Base-by-base conservation (phyloP, 2,888 invertebrate species). In the Drosophila trichaetosa region DNA sequence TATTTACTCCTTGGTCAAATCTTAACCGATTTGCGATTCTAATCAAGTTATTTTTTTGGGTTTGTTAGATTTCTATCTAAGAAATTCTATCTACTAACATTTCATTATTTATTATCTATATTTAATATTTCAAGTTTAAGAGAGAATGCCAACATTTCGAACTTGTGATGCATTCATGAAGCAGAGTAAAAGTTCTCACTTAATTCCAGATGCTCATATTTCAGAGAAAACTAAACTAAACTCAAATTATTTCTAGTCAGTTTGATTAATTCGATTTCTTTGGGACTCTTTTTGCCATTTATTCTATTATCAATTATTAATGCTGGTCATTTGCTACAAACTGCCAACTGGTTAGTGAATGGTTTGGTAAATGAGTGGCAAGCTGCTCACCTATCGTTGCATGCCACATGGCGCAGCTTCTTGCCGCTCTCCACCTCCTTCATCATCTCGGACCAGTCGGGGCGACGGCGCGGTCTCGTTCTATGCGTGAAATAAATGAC, bases 361-460 rank as follows among this genome's bases (percentile, higher is more conserved):
- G 11, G 42, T 42, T 42, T 21, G 11, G 42, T 42, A 42, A 8
- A 16, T 54, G 53, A 24, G 34, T 34, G 54, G 54, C 27, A 54
- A 13, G 36, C 46, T 58, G 58, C 82, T 83, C 84, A 96, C 93
- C 97, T 95, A 92, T 98, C 98, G 93, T 98, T 97, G 93, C 97
- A 97, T 85, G 96, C 95, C 56, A 98, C 97, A 90, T 97, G 96
- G 89, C 95, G 96, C 77, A 98, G 93, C 91, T 96, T 96, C 88
- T 93, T 96, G 57, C 97, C 97, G 77, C 95, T 94, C 91, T 97
- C 97, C n/a, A 98, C 96, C 92, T 98, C 98, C 92, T 97, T 97
- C 96, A 98, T 96, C 96, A 98, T 96, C 85, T 96, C 95, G 21
- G 95, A 96, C 97, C 97, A 98, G 91, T 98, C 98, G 0, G 98